phyloP scores from a whole-genome alignment of 2,888 invertebrate species.

The Lathronympha strigana region DNA sequence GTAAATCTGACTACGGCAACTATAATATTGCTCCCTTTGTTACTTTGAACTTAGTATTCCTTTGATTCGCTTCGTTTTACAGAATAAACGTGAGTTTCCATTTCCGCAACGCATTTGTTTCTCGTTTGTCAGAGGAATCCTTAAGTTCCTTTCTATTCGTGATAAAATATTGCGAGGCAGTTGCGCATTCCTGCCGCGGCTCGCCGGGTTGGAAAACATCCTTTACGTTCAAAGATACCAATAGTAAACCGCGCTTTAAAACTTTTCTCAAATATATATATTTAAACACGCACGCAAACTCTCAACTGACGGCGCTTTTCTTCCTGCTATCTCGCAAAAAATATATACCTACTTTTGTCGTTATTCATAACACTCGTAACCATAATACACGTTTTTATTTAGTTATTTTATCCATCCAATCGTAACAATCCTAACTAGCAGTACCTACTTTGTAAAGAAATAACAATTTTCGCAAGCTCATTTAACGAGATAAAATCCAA shows the following conservation, averaged over 20 bases:
- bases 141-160: constrained; percentile 67
- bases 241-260: constrained; percentile 43
- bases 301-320: constrained; percentile 2
- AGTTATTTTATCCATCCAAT: background rate
- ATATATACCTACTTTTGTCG: background rate
- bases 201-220: constrained; percentile 73
- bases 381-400: constrained; percentile 2
- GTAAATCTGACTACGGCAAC: constrained; percentile 48
- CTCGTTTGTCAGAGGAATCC: constrained; percentile 73
- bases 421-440: background rate
- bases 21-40: constrained; percentile 62
- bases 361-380: too few relatives aligned
- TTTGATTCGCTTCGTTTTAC: constrained; percentile 70
- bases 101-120: constrained; percentile 73
- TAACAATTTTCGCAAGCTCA: constrained; percentile 24
- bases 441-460: background rate
- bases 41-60: constrained; percentile 65
- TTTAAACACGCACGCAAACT: constrained; percentile 15
- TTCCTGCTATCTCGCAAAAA: background rate
- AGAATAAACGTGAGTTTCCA: constrained; percentile 73
- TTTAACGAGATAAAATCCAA: constrained; percentile 22
- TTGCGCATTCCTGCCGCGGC: constrained; percentile 64
- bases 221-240: constrained; percentile 62
- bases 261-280: constrained; percentile 15
- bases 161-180: constrained; percentile 76